Evolutionary conservation across 2,797 vertebrate species (phyloP).

Genomic region (Ptychadena robeensis): DNA sequence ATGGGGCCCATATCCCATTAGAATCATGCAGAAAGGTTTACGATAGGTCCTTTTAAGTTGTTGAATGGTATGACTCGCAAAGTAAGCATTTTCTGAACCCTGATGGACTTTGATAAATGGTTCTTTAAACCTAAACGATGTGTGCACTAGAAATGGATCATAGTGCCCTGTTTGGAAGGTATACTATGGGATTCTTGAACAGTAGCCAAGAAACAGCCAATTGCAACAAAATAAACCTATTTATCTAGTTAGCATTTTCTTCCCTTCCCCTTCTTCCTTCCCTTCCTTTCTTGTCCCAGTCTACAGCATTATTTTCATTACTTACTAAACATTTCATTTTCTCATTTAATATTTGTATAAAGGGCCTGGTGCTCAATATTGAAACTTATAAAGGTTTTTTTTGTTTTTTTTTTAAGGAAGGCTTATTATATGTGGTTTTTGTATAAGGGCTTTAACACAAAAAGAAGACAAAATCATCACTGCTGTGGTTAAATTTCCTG

Average conservation of each 20-base stretch:
- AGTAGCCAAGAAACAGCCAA: too few species aligned
- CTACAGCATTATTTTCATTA: not conserved
- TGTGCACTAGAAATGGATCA: too few species aligned
- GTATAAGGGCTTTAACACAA: conserved; percentile 39
- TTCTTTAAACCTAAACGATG: not conserved
- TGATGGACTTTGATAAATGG: not conserved
- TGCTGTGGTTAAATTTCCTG: not conserved
- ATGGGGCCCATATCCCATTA: too few species aligned
- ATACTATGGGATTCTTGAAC: too few species aligned
- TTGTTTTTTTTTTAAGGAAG: not conserved
- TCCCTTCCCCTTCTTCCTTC: too few species aligned
- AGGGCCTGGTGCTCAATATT: conserved; percentile 1
- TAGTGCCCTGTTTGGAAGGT: too few species aligned
- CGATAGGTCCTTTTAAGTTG: not conserved
- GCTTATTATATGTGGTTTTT: conserved; percentile 4
- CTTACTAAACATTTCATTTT: not conserved
- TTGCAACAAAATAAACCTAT: too few species aligned
- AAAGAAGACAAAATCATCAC: conserved; percentile 1
- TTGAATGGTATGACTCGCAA: not conserved
- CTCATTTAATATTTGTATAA: not conserved
- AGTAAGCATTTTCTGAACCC: not conserved
- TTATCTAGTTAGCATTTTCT: too few species aligned
- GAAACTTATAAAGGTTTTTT: not conserved
- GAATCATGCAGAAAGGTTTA: too few species aligned
- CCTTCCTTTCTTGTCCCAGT: too few species aligned